Percentiles rank a stretch among this genome's conserved stretches.
phyloP scores from a whole-genome alignment of 2,113 vertebrate species.

The Dryoscopus gambensis region DNA sequence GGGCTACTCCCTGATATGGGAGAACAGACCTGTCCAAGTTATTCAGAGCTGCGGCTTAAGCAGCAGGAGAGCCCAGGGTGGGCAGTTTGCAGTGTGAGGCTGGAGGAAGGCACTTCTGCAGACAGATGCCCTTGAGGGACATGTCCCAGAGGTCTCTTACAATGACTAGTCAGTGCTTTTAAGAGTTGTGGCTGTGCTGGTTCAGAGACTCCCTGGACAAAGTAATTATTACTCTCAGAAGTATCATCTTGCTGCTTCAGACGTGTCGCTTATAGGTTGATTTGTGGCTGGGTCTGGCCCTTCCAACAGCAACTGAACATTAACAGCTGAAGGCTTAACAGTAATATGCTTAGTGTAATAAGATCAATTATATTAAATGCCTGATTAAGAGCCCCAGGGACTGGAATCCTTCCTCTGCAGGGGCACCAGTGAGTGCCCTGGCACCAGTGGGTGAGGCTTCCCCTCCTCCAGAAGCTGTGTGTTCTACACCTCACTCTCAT shows the following conservation, averaged over 20 bases:
- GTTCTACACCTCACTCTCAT: fast-evolving
- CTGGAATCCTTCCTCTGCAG: background rate
- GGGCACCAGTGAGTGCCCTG: background rate
- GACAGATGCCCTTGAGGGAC: background rate
- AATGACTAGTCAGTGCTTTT: background rate
- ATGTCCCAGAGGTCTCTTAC: background rate
- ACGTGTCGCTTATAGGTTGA: background rate
- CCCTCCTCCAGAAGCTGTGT: background rate
- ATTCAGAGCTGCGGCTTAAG: background rate
- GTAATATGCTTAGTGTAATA: conserved; percentile 51
- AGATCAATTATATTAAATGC: conserved; percentile 58
- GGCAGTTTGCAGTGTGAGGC: background rate
- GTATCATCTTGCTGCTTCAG: background rate
- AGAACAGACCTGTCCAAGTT: background rate
- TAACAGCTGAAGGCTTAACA: conserved; percentile 43
- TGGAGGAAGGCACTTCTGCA: background rate
- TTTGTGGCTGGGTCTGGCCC: background rate
- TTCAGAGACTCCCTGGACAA: background rate
- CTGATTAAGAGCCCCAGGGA: conserved; percentile 29
- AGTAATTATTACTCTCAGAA: background rate
- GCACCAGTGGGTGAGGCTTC: background rate
- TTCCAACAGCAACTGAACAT: background rate
- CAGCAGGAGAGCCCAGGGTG: background rate
- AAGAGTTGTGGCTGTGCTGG: background rate
- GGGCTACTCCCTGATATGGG: background rate